phyloP scores from a whole-genome alignment of 2,113 vertebrate genomes.

The Charina bottae region DNA sequence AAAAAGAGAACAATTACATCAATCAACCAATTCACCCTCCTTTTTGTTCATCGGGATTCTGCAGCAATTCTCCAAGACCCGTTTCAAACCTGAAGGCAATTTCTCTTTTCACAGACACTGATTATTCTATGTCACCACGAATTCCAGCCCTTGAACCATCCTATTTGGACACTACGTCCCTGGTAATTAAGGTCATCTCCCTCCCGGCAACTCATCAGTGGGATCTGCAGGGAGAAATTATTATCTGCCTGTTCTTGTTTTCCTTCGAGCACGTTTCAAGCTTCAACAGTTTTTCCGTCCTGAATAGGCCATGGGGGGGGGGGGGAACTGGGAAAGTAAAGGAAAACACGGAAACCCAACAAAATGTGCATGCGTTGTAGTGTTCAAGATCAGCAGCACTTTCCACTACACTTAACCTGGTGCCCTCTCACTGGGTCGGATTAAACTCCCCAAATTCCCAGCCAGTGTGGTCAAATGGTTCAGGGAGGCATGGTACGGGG shows the following conservation, averaged over 20 bases:
- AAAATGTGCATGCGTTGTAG: neutral
- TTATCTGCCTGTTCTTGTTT: constrained; percentile 57
- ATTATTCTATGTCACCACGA: constrained; percentile 19
- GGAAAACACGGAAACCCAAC: neutral
- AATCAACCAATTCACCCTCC: neutral
- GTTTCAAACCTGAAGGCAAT: constrained; percentile 20
- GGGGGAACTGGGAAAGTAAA: neutral
- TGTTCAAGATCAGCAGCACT: neutral
- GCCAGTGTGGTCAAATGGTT: too few species aligned
- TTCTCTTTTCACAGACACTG: constrained; percentile 10
- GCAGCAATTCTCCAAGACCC: neutral
- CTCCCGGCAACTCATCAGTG: constrained; percentile 65
- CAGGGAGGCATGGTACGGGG: too few species aligned
- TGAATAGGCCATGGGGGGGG: constrained; percentile 21
- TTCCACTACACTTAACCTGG: too few species aligned
- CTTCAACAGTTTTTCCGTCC: constrained; percentile 57
- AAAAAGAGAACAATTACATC: neutral
- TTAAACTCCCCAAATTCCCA: too few species aligned
- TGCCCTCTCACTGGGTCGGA: too few species aligned
- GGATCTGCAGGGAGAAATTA: constrained; percentile 53
- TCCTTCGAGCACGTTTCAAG: constrained; percentile 65
- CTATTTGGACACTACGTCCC: neutral
- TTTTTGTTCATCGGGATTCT: neutral
- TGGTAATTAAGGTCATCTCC: constrained; percentile 50
- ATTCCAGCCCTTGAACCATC: constrained; percentile 8